A percentile compares a stretch with the other conserved stretches of the same genome.
Conservation (phyloP, 2,888 invertebrate genomes). For the Euproctis similis region DNA sequence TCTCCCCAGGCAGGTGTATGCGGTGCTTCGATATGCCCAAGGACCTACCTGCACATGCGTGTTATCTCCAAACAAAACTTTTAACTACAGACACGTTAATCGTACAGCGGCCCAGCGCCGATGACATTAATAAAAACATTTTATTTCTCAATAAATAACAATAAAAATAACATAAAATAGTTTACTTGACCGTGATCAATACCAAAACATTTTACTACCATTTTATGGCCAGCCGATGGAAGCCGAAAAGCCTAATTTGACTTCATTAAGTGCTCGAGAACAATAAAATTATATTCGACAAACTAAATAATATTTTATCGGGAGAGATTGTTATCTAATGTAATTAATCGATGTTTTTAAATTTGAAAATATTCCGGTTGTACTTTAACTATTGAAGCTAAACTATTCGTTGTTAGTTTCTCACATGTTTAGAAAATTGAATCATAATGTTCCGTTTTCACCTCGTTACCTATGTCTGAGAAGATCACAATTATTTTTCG, state of each 20-base stretch:
- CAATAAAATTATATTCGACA: constrained; percentile 64
- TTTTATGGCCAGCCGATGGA: constrained; percentile 61
- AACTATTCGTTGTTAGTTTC: not conserved
- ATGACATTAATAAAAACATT: constrained; percentile 66
- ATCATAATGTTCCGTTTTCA: not conserved
- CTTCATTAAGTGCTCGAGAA: constrained; percentile 63
- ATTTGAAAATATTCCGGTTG: constrained; percentile 12
- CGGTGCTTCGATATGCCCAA: not conserved
- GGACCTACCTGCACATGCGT: constrained; percentile 27
- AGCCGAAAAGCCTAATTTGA: constrained; percentile 65
- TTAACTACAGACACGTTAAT: constrained; percentile 28
- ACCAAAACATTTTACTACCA: constrained; percentile 59
- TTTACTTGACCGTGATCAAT: constrained; percentile 64
- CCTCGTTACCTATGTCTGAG: not conserved
- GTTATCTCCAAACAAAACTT: constrained; percentile 26
- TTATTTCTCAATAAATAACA: constrained; percentile 71
- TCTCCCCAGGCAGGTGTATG: constrained; percentile 1
- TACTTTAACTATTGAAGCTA: no score
- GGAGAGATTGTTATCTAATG: constrained; percentile 10
- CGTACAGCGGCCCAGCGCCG: constrained; percentile 38
- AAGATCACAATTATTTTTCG: not conserved
- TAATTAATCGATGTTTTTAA: constrained; percentile 16
- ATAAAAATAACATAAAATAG: constrained; percentile 73
- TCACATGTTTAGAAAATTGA: not conserved
- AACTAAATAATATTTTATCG: constrained; percentile 17